A percentile compares a stretch with the other conserved stretches of the same genome.
These are phyloP conservation scores for Takifugu ocellatus DNA, from an alignment of 2,797 vertebrate species.

Conservation along the genomic window DNA sequence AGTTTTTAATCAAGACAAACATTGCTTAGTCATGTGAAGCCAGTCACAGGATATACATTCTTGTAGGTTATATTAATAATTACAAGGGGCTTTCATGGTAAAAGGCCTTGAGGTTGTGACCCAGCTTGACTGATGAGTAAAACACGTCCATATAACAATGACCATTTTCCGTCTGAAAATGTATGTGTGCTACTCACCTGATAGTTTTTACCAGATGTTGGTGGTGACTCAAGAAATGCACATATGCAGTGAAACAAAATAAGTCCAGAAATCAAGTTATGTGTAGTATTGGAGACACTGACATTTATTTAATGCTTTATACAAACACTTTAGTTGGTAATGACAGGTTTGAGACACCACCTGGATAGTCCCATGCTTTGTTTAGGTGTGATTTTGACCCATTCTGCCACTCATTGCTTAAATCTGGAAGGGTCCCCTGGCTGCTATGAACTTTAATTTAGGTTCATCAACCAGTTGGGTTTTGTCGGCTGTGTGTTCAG, in stretches of 20 bases:
- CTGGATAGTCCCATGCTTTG: neutral
- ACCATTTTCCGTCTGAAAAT: neutral
- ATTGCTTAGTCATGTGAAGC: slow-evolving; percentile 34
- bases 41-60: slow-evolving; percentile 27
- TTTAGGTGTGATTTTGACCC: neutral
- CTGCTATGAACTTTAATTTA: neutral
- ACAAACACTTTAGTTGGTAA: neutral
- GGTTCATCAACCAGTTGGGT: neutral
- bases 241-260: neutral
- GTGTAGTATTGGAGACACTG: neutral
- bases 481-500: neutral
- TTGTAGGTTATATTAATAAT: slow-evolving; percentile 7
- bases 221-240: neutral
- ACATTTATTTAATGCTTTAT: neutral
- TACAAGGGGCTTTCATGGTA: neutral
- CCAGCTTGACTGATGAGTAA: neutral
- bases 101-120: neutral
- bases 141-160: neutral
- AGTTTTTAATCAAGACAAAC: slow-evolving; percentile 28
- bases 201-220: neutral
- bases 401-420: neutral
- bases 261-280: neutral
- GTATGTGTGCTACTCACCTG: neutral
- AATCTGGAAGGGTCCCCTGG: neutral
- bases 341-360: neutral